Conservation (phyloP, 2,888 invertebrate species). For the Eulithis prunata region DNA sequence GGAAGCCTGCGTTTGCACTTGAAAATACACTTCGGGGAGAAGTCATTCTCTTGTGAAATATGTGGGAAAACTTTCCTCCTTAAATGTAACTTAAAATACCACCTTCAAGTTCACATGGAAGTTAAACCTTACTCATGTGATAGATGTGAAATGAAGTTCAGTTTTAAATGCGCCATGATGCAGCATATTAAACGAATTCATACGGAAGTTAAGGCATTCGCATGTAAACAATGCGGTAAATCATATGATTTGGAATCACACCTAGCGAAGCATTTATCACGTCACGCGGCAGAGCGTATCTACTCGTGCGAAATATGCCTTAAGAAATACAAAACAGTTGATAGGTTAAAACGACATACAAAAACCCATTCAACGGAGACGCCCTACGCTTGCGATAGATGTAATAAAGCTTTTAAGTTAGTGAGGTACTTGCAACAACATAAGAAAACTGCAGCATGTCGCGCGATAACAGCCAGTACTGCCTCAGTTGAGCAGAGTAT, state of each 20-base stretch:
- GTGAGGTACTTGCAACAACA: constrained; percentile 15
- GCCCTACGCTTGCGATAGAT: constrained; percentile 14
- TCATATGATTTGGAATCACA: constrained; percentile 1
- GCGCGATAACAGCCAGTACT: background rate
- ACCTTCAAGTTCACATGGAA: constrained; percentile 4
- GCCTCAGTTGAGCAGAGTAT: too few species aligned
- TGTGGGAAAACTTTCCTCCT: constrained; percentile 17
- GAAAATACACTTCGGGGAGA: constrained; percentile 19
- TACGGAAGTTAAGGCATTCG: constrained; percentile 8
- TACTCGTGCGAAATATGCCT: constrained; percentile 10
- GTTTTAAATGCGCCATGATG: constrained; percentile 5
- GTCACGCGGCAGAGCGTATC: constrained; percentile 3
- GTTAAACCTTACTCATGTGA: constrained; percentile 7
- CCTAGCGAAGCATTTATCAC: constrained; percentile 1
- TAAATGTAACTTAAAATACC: constrained; percentile 11
- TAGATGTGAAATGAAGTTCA: constrained; percentile 16
- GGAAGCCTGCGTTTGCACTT: constrained; percentile 10
- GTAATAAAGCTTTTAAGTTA: constrained; percentile 18
- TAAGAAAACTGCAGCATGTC: constrained; percentile 8
- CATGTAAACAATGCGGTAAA: constrained; percentile 12
- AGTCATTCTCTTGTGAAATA: constrained; percentile 16
- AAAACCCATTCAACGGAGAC: constrained; percentile 4
- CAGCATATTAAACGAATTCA: constrained; percentile 10
- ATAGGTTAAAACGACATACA: constrained; percentile 10
- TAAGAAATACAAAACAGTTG: constrained; percentile 4